Evolutionary conservation across 2,888 invertebrate species (phyloP), one percentile per base, ranked within the genome.

Genomic region (Drosophila anomelani): DNA sequence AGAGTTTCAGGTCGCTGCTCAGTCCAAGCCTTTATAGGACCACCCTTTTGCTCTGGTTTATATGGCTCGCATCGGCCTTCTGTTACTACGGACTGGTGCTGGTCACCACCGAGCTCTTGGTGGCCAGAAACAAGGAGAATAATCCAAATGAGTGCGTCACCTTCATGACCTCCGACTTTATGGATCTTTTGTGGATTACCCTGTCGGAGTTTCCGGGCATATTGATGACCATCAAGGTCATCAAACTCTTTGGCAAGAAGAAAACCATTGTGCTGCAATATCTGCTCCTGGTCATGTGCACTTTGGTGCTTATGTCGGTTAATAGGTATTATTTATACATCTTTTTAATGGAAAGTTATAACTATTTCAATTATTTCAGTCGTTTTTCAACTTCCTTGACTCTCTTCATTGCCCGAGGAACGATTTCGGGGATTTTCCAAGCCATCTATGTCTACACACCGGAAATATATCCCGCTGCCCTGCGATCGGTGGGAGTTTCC

Each of bases 381-480:
- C 76, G 76, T 95, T 97, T 0, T 90, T 96, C 29, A 95, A 96
- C 79, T 93, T 96, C 98, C 0, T 94, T 96, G 56, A 95, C 97
- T 79, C 93, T 98, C 74, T 98, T 98, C 91, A 92, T 98, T 82
- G 97, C 98, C 0, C 94, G 98, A 81, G 98, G 97, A 4, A 96
- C 98, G 77, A 97, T 98, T 82, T 97, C 98, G 15, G 98, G 98
- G 0, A 95, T 98, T 3, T 98, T 98, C 91, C 98, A 98, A 94
- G 98, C 98, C 0, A 97, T 97, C 0, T 98, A 98, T 90, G 98
- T 98, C 8, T 98, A 98, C 90, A 98, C 98, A 5, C 98, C 98
- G 8, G 98, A 98, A 95, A 96, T 98, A 10, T 98, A 98, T 91
- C 98, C 98, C 34, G 41, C 72, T 2, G 53, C 53, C 12, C 5